Evolutionary conservation across 2,113 vertebrate species (phyloP), one percentile per base, ranked within the genome.

Genomic region (Stegastes partitus): DNA sequence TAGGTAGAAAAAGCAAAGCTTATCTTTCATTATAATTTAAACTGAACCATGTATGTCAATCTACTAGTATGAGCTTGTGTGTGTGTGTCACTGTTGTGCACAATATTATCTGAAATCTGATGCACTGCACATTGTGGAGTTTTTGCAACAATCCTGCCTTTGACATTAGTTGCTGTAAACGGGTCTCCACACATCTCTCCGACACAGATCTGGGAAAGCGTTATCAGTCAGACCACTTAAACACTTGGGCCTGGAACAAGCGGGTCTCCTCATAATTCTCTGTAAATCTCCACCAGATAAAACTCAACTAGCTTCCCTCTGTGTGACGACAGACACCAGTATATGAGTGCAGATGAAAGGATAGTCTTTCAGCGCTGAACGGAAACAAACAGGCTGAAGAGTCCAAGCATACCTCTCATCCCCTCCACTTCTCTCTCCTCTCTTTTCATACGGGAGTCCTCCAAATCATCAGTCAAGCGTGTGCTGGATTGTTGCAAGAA

Each of bases 341-440:
- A 87, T 79, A 79, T 73, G 69, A 76, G 82, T 1, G 3, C 50
- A 93, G 83, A 92, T 92, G 66, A 92, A 92, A 90, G 85, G 87
- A 85, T 86, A 75, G 75, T 75, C 82, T 90, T 83, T 90, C 86
- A 84, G 79, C 84, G 37, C 80, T 63, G 59, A 87, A 87, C 72
- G 81, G 88, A 93, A 93, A 90, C 85, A 92, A 91, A 94, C 88
- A 84, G 61, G 61, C 76, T 56, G 51, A 70, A 68, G 78, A 81
- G 85, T 63, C 65, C 37, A 57, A 78, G 74, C 51, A 4, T 74
- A 70, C 50, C 69, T 85, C 22, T 26, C 42, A 42, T 62, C 67
- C 79, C 64, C 74, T 68, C 62, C 56, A 59, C 71, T 49, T 57
- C 57, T 6, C 25, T 66, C 14, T 85, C 82, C 73, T 68, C 64